These are phyloP conservation scores for Copsychus sechellarum DNA, from an alignment of 2,113 vertebrate genomes.

Conservation along the genomic window DNA sequence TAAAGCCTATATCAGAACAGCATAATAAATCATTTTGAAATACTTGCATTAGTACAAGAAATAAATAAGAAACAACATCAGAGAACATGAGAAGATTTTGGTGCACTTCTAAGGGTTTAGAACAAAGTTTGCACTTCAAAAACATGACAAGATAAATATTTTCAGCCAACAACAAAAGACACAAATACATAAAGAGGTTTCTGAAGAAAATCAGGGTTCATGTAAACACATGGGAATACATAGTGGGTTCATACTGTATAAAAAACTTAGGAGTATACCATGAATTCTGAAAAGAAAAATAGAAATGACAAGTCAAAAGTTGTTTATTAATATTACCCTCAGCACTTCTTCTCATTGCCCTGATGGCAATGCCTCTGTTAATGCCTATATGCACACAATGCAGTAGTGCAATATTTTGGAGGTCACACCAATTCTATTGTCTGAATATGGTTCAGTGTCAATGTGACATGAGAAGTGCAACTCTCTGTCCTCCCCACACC, in stretches of 20 bases:
- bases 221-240: background rate
- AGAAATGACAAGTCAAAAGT: background rate
- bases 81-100: background rate
- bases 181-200: background rate
- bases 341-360: background rate
- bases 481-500: background rate
- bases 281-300: background rate
- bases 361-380: background rate
- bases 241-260: background rate
- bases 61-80: background rate
- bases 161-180: background rate
- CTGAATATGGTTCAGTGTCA: background rate
- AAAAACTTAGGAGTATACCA: background rate
- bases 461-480: background rate
- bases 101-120: background rate
- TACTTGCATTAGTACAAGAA: background rate
- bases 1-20: background rate
- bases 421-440: background rate
- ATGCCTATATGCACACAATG: background rate
- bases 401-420: background rate
- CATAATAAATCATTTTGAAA: background rate
- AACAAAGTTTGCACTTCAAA: background rate
- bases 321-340: background rate
- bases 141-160: background rate
- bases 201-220: background rate